Evolutionary conservation across 2,797 vertebrate species (phyloP).

Genomic region (Catostomus latipinnis): DNA sequence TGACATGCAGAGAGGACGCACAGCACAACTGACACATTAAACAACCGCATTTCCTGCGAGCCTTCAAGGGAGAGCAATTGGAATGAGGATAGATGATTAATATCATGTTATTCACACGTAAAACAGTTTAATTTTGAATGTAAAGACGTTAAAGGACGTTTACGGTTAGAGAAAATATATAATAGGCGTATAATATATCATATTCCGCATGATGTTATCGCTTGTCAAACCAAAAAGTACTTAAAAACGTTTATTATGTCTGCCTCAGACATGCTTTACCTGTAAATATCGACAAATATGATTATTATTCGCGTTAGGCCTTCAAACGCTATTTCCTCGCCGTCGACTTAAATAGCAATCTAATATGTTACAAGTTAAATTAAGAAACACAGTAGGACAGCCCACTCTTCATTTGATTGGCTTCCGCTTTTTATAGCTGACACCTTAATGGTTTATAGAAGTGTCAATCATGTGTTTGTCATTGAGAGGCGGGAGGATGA

Average conservation of each 20-base stretch:
- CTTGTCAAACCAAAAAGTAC: background rate
- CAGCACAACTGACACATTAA: constrained; percentile 15
- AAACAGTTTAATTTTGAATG: background rate
- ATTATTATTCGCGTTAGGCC: background rate
- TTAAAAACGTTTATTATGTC: background rate
- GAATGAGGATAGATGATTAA: background rate
- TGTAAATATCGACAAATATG: background rate
- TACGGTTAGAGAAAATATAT: background rate
- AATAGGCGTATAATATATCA: background rate
- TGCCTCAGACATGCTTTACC: constrained; percentile 14
- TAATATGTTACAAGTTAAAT: constrained; percentile 48
- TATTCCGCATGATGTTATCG: background rate
- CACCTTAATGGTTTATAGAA: constrained; percentile 21
- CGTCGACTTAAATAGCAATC: constrained; percentile 24
- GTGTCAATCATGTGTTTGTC: constrained; percentile 18
- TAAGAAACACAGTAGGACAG: constrained; percentile 29
- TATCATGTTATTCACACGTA: background rate
- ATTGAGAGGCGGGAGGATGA: too few species aligned
- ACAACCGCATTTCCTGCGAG: constrained; percentile 33
- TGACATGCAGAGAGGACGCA: background rate
- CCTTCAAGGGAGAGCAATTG: background rate
- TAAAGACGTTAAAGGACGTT: background rate
- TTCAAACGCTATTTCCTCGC: background rate
- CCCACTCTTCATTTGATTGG: constrained; percentile 17
- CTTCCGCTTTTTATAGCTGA: too few species aligned